Evolutionary conservation across 2,113 vertebrate species (phyloP), one percentile per base, ranked within the genome.

Genomic region (Mirza zaza): DNA sequence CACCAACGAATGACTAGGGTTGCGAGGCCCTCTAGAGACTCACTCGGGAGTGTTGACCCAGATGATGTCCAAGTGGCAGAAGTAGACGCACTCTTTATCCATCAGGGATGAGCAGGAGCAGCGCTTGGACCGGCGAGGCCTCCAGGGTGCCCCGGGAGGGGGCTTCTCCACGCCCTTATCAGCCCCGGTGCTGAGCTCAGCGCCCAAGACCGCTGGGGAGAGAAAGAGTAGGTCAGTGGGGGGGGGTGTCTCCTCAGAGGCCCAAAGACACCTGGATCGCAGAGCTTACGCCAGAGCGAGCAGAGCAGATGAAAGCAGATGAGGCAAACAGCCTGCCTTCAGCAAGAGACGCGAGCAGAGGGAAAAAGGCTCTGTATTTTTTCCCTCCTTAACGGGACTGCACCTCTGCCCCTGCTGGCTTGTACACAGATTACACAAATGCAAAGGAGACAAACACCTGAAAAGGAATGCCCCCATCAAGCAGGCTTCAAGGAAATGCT

Each of bases 11-110:
- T 48, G 92, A 65, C 90, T 81, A 61, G 95, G 23, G 79, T 67
- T 76, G 82, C 9, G 7, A 95, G 94, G 98, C 98, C 97, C 98
- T 95, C 97, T 91, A 82, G 83, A 87, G 55, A 98, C 99, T 99
- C 97, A 99, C 99, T 99, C 99, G 25, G 99, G 99, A 65, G 99
- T 99, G 99, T 99, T 99, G 98, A 99, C 99, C 99, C 99, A 99
- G 89, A 99, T 99, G 98, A 99, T 99, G 98, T 99, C 99, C 95
- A 99, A 98, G 98, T 99, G 99, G 98, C 99, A 99, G 98, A 99
- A 99, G 98, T 99, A 99, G 87, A 99, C 99, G 89, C 99, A 99
- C 97, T 99, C 99, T 95, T 99, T 99, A 97, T 99, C 99, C 98
- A 99, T 97, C 97, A 99, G 98, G 14, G 99, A 99, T 0, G 99